These are phyloP conservation scores for Zoanthus gigantus DNA, from an alignment of 92 coral and sea anemone species.

Conservation along the genomic window DNA sequence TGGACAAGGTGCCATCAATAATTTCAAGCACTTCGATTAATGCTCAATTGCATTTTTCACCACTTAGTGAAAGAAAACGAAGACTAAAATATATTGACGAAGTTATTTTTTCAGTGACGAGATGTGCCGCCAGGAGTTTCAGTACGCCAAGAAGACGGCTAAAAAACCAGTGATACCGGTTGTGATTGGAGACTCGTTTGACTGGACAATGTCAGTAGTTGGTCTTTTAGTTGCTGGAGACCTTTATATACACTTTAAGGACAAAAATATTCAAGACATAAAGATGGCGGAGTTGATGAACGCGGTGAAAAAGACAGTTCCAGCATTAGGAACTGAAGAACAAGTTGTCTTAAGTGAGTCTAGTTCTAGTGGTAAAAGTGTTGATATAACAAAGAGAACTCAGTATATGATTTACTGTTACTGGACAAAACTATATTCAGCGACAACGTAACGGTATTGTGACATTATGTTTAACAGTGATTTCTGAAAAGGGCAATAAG, in stretches of 20 bases:
- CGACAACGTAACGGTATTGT: too few species aligned
- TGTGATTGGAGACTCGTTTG: conserved; percentile 88
- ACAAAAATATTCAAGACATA: conserved; percentile 66
- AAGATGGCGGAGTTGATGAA: conserved; percentile 79
- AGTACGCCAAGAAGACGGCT: conserved; percentile 93
- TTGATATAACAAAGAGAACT: too few species aligned
- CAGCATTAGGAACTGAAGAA: conserved; percentile 44
- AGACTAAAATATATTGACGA: too few species aligned
- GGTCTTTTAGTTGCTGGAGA: conserved; percentile 96
- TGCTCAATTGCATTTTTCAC: background rate
- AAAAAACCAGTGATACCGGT: conserved; percentile 91
- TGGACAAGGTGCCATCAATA: too few species aligned
- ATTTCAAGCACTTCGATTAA: background rate
- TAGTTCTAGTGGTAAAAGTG: too few species aligned
- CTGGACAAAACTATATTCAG: too few species aligned
- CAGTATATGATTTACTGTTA: too few species aligned
- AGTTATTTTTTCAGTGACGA: conserved; percentile 70
- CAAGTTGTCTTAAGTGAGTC: conserved; percentile 19
- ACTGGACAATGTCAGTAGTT: conserved; percentile 96
- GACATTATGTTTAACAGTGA: too few species aligned
- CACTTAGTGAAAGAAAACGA: background rate
- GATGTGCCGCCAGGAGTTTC: conserved; percentile 93
- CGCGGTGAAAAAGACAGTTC: conserved; percentile 82
- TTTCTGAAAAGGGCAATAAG: too few species aligned
- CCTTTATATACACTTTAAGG: conserved; percentile 91